These are phyloP conservation scores for Apogon hyalosoma DNA, from an alignment of 2,797 vertebrate genomes.

Conservation along the genomic window DNA sequence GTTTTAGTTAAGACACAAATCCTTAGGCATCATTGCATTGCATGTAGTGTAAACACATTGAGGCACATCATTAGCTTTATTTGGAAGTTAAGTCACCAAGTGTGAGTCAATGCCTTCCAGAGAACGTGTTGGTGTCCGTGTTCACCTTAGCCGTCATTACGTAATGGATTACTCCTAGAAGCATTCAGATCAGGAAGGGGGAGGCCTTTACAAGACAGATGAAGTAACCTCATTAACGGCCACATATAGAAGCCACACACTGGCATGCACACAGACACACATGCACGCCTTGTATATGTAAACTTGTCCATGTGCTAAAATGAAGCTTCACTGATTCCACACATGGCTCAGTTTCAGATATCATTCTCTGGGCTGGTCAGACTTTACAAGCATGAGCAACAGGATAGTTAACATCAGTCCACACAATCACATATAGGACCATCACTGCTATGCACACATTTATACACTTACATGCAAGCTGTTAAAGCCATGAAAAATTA, in stretches of 20 bases:
- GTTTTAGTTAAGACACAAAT: conserved; percentile 24
- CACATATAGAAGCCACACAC: conserved; percentile 3
- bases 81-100: conserved; percentile 28
- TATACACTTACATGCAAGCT: no score
- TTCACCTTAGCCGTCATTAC: conserved; percentile 40
- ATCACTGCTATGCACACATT: no score
- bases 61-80: conserved; percentile 44
- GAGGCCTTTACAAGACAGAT: conserved; percentile 54
- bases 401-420: no score
- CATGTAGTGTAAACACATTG: conserved; percentile 28
- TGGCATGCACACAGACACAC: conserved; percentile 1
- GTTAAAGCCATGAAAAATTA: no score
- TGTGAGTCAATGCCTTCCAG: neutral
- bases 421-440: no score
- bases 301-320: conserved; percentile 13
- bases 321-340: neutral
- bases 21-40: conserved; percentile 16
- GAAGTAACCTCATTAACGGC: conserved; percentile 54
- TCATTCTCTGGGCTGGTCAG: no score
- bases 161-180: conserved; percentile 60
- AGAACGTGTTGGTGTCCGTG: neutral
- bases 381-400: no score
- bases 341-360: neutral
- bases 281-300: conserved; percentile 19
- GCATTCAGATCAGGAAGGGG: conserved; percentile 36